These are phyloP conservation scores for Anorthoa munda DNA, from an alignment of 2,888 invertebrate species.

Conservation along the genomic window DNA sequence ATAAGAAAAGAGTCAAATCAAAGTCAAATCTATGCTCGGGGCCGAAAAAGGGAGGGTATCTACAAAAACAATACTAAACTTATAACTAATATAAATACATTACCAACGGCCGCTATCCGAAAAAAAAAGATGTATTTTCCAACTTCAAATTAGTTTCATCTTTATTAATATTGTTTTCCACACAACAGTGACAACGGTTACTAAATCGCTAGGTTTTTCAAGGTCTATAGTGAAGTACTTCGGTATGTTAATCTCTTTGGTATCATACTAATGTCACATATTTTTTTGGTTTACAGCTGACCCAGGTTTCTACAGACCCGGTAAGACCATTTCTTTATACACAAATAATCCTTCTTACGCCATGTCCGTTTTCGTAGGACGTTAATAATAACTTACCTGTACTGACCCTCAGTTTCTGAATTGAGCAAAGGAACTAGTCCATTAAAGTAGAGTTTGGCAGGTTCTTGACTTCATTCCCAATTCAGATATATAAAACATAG, in stretches of 20 bases:
- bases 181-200: not conserved
- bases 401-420: not conserved
- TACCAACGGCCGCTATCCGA: too few species aligned
- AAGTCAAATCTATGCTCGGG: too few species aligned
- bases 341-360: not conserved
- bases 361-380: not conserved
- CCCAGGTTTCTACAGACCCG: conserved; percentile 43
- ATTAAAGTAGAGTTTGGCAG: not conserved
- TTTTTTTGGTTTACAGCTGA: conserved; percentile 60
- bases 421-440: not conserved
- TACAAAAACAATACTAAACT: too few species aligned
- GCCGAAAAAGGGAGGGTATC: too few species aligned
- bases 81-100: too few species aligned
- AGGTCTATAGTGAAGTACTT: not conserved
- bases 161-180: not conserved
- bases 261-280: not conserved
- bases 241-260: too few species aligned
- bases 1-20: too few species aligned
- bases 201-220: too few species aligned
- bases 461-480: not conserved
- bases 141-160: too few species aligned
- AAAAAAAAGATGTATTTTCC: too few species aligned
- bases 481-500: too few species aligned
- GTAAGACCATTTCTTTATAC: conserved; percentile 20
- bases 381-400: not conserved